Percentiles rank a stretch among this genome's conserved stretches.
Evolutionary conservation across 2,113 vertebrate genomes (phyloP).

Genomic region (Cyanistes caeruleus): DNA sequence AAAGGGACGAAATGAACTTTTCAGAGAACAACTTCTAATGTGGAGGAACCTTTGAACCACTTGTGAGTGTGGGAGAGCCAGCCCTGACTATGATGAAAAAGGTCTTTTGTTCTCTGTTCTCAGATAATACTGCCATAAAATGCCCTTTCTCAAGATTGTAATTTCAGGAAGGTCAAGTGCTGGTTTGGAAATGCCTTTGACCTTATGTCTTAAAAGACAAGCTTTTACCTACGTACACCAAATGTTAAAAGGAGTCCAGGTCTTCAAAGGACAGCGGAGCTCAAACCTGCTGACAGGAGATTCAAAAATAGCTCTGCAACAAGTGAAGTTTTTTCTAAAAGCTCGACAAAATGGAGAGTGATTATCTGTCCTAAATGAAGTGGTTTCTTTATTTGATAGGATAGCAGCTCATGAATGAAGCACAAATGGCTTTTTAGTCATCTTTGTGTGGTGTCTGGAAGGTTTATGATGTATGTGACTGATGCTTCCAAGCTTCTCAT

Average conservation of each 20-base stretch:
- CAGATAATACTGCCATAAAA: neutral
- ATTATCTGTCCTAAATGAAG: neutral
- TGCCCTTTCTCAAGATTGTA: neutral
- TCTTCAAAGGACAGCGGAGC: neutral
- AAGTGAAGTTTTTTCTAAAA: neutral
- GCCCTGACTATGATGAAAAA: neutral
- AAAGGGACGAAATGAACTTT: conserved; percentile 38
- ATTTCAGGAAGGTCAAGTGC: conserved; percentile 33
- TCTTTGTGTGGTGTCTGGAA: neutral
- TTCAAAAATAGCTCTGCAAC: neutral
- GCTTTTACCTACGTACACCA: neutral
- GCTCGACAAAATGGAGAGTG: neutral
- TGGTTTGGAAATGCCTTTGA: conserved; percentile 44
- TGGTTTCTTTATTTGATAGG: neutral
- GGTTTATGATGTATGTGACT: neutral
- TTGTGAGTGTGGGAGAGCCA: neutral
- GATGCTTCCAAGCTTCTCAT: neutral
- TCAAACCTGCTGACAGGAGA: neutral
- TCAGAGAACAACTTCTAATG: neutral
- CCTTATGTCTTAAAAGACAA: conserved; percentile 23
- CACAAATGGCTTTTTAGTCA: neutral
- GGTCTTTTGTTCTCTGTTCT: conserved; percentile 25
- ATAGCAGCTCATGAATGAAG: neutral
- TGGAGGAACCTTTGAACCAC: conserved; percentile 29
- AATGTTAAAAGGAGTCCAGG: conserved; percentile 4